Evolutionary conservation across 2,113 vertebrate genomes (phyloP).

Genomic region (Progne subis): DNA sequence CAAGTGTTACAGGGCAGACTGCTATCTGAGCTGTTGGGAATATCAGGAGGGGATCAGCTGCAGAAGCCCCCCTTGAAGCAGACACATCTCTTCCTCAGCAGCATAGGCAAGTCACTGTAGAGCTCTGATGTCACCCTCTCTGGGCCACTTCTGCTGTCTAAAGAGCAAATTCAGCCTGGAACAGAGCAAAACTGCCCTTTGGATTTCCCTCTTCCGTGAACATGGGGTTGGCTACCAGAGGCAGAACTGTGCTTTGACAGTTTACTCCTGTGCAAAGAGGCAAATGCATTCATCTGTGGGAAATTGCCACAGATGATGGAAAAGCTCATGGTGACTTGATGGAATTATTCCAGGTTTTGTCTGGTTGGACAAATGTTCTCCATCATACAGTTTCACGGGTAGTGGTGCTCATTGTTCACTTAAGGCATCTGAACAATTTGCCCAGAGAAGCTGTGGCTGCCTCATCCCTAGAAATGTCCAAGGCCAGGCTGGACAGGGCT

Average conservation of each 20-base stretch:
- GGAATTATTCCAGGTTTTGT: not conserved
- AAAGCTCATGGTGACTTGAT: not conserved
- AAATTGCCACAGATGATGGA: not conserved
- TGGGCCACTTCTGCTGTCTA: not conserved
- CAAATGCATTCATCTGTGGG: not conserved
- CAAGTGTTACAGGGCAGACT: not conserved
- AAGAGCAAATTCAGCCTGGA: not conserved
- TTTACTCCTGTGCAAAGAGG: not conserved
- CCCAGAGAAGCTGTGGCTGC: not conserved
- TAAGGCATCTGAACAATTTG: not conserved
- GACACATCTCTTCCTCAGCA: not conserved
- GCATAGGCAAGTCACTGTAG: rapidly evolving
- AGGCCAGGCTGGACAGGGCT: not conserved
- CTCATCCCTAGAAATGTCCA: not conserved
- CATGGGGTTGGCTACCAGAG: not conserved
- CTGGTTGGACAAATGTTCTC: not conserved
- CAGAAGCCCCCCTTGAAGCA: not conserved
- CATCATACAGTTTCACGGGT: rapidly evolving
- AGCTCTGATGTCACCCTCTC: not conserved
- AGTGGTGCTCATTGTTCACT: not conserved
- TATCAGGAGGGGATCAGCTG: not conserved
- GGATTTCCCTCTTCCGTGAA: rapidly evolving
- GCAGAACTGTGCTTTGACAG: not conserved
- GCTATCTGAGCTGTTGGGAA: not conserved
- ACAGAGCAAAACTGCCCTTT: not conserved